Base-by-base conservation (phyloP, 2,888 invertebrate genomes). In the Drosophila longiperda region DNA sequence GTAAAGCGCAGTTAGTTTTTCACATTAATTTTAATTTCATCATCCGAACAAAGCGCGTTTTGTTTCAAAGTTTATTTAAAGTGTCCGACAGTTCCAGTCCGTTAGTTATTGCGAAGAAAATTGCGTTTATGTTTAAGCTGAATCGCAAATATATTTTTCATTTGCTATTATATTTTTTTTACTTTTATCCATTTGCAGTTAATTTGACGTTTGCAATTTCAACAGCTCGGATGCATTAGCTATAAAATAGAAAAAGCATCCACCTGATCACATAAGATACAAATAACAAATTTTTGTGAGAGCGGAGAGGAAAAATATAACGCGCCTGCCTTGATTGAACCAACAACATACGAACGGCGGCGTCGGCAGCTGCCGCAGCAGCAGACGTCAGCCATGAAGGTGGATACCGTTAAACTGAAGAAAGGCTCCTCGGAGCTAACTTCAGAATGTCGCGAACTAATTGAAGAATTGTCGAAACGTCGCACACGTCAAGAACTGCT, bases 361-460 rank as follows among this genome's bases (percentile, higher is more conserved):
- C 78, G 78, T 78, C 79, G 79, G 79, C 78, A 79, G 78, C 78
- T 69, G 70, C 50, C 74, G 58, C 78, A 71, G 71, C 66, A 63
- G 73, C 72, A 63, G 78, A 50, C 78, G 78, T 73, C 78, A 68
- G 76, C 92, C 90, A 97, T 97, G 97, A 97, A 96, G 94, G 96
- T 97, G 90, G 97, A 97, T 92, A 95, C 96, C 90, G 95, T 95
- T 87, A 96, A 96, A 93, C 94, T 97, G 89, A 96, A 97, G 93
- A 97, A 97, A 93, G 96, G 96, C 94, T 96, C 96, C 91, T 96
- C 97, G 75, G 97, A 97, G 94, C 96, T 97, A 93, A 96, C 96
- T 82, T 94, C 95, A 73, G 97, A 97, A 93, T 97, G 97, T 91
- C 96, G 96, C 91, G 94, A 94, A 80, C 94, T 97, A 64, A 97